Evolutionary conservation across 2,797 vertebrate genomes (phyloP).

Genomic region (Gila robusta): DNA sequence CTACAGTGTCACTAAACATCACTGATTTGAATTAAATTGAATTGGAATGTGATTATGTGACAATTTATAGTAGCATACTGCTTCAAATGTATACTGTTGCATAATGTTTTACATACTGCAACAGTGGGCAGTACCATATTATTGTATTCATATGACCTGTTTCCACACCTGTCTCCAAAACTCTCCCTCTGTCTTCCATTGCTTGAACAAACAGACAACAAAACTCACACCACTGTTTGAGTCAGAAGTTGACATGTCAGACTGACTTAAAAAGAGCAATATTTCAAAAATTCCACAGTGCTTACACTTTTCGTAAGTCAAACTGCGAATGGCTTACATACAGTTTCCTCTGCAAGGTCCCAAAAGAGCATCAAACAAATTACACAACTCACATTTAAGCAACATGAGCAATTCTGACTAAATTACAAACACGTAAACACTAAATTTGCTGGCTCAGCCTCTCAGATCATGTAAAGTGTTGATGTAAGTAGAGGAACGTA

Average conservation of each 20-base stretch:
- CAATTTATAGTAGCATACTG: not conserved
- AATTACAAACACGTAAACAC: not conserved
- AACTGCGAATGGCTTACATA: not conserved
- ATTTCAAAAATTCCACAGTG: not conserved
- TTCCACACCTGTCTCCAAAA: not conserved
- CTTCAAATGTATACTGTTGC: not conserved
- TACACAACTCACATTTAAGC: not conserved
- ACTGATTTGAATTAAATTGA: not conserved
- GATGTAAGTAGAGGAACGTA: slow-evolving; percentile 26
- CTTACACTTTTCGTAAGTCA: not conserved
- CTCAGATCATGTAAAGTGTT: slow-evolving; percentile 31
- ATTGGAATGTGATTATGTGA: not conserved
- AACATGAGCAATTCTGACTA: slow-evolving; percentile 1
- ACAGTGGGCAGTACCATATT: not conserved
- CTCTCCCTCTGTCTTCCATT: not conserved
- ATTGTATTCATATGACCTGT: not conserved
- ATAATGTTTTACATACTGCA: not conserved
- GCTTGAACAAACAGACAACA: not conserved
- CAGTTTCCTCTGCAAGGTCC: not conserved
- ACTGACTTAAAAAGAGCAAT: not conserved
- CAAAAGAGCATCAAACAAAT: not conserved
- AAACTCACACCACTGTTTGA: not conserved
- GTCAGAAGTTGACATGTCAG: not conserved
- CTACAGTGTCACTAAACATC: not conserved
- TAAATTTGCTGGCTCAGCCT: not conserved